Conservation (phyloP, 2,888 invertebrate genomes). For the Spilosoma lubricipeda region DNA sequence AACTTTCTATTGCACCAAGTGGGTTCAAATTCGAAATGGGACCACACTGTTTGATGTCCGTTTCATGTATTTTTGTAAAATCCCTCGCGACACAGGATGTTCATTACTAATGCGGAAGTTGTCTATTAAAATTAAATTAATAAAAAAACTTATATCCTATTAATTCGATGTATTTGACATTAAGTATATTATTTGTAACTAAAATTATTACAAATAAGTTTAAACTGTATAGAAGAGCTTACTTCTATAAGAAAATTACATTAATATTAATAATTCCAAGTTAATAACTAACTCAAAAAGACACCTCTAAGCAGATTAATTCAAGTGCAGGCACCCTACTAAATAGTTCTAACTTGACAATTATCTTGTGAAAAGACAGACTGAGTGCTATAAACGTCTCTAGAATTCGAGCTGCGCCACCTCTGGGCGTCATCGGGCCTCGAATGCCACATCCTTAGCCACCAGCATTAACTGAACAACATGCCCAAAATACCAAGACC, state of each 20-base stretch:
- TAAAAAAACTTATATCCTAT: no score
- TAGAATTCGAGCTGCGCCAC: slow-evolving; percentile 61
- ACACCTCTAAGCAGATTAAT: not conserved
- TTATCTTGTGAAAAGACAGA: slow-evolving; percentile 27
- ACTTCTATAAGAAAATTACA: not conserved
- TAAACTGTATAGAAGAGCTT: not conserved
- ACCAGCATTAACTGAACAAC: slow-evolving; percentile 61
- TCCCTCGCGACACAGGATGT: no score
- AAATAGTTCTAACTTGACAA: slow-evolving; percentile 4
- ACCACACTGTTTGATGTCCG: no score
- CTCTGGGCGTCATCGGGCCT: slow-evolving; percentile 51
- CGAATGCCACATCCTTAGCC: slow-evolving; percentile 64
- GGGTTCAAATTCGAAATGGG: no score
- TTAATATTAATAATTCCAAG: not conserved
- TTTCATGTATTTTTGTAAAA: no score
- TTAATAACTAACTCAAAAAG: not conserved
- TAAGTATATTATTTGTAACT: no score
- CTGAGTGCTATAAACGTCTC: slow-evolving; percentile 49
- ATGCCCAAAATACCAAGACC: slow-evolving; percentile 51
- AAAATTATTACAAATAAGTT: no score
- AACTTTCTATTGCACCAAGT: no score
- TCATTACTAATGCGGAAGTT: no score
- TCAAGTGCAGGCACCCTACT: not conserved
- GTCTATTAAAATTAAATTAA: no score
- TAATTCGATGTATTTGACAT: no score